Evolutionary conservation across 1,140 invertebrate species (phyloP).

Genomic region (Eumaeus atala): DNA sequence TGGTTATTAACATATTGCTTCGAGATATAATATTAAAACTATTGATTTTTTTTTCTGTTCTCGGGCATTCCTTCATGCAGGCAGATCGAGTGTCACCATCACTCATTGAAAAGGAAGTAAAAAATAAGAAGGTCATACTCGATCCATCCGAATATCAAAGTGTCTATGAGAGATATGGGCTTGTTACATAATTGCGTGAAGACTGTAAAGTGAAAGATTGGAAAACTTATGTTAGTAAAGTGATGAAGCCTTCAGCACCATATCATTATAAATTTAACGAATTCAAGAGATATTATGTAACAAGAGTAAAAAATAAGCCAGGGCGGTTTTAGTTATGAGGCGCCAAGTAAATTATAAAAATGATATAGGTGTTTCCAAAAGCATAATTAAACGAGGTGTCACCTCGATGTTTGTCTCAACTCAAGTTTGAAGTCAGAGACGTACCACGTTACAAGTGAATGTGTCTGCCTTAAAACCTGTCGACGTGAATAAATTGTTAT

Average conservation of each 20-base stretch:
- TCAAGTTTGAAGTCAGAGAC: constrained; percentile 13
- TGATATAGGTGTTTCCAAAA: constrained; percentile 10
- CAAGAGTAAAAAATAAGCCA: constrained; percentile 13
- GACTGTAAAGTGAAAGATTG: constrained; percentile 10
- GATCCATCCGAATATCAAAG: constrained; percentile 9
- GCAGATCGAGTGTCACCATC: constrained; percentile 6
- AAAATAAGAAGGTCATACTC: constrained; percentile 13
- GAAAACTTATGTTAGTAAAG: constrained; percentile 6
- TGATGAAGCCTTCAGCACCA: constrained; percentile 1
- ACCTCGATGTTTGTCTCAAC: constrained; percentile 10
- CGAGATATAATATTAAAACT: constrained; percentile 5
- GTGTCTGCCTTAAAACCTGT: constrained; percentile 8
- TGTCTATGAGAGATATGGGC: constrained; percentile 1
- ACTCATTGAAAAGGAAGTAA: constrained; percentile 16
- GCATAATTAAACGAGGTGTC: constrained; percentile 14
- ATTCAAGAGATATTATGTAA: constrained; percentile 13
- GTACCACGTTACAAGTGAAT: constrained; percentile 12
- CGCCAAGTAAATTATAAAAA: constrained; percentile 14
- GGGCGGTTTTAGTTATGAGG: constrained; percentile 5
- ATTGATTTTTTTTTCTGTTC: constrained; percentile 12
- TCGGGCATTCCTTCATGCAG: constrained; percentile 13
- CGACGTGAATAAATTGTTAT: constrained; percentile 15
- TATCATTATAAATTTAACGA: constrained; percentile 14
- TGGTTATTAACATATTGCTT: constrained; percentile 7
- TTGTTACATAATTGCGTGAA: constrained; percentile 5